Conservation (phyloP, 1,140 invertebrate genomes). For the Pararge aegeria region DNA sequence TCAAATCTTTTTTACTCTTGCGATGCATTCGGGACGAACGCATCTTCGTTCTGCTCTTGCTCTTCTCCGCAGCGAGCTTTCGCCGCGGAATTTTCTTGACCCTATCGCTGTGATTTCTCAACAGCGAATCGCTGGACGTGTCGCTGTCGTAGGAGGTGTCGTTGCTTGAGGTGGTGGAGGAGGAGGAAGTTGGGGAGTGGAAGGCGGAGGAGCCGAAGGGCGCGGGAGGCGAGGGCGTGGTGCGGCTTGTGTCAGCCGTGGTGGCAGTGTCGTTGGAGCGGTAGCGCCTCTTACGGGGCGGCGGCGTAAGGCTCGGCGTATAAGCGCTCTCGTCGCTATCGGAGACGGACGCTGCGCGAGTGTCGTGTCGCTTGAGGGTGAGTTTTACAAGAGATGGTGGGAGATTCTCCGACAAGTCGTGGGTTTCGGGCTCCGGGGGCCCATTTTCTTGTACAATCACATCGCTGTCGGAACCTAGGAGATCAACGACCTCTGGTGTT, state of each 20-base stretch:
- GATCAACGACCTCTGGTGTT: slow-evolving; percentile 80
- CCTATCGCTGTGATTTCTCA: slow-evolving; percentile 19
- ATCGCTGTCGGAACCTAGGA: slow-evolving; percentile 81
- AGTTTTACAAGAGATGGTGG: slow-evolving; percentile 48
- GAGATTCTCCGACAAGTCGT: slow-evolving; percentile 25
- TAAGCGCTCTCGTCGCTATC: slow-evolving; percentile 48
- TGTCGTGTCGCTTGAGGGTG: slow-evolving; percentile 45
- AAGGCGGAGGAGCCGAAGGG: too few relatives aligned
- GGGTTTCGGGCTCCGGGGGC: slow-evolving; percentile 27
- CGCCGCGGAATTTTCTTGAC: slow-evolving; percentile 25
- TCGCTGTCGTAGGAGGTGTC: slow-evolving; percentile 21
- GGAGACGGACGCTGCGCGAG: slow-evolving; percentile 30
- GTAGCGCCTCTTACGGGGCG: slow-evolving; percentile 21
- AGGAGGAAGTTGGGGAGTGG: neutral
- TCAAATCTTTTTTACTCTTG: slow-evolving; percentile 34
- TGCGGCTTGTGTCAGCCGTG: slow-evolving; percentile 9
- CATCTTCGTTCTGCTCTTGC: slow-evolving; percentile 36
- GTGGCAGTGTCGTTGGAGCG: slow-evolving; percentile 15
- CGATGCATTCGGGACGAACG: slow-evolving; percentile 29
- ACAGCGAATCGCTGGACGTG: neutral
- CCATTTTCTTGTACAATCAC: slow-evolving; percentile 77
- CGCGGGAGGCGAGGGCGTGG: slow-evolving; percentile 27
- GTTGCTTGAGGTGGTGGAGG: slow-evolving; percentile 15
- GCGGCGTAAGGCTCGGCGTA: slow-evolving; percentile 28
- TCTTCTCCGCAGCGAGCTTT: slow-evolving; percentile 15